These are phyloP conservation scores for Heliconius cydno DNA, from an alignment of 2,888 invertebrate species.

Conservation along the genomic window DNA sequence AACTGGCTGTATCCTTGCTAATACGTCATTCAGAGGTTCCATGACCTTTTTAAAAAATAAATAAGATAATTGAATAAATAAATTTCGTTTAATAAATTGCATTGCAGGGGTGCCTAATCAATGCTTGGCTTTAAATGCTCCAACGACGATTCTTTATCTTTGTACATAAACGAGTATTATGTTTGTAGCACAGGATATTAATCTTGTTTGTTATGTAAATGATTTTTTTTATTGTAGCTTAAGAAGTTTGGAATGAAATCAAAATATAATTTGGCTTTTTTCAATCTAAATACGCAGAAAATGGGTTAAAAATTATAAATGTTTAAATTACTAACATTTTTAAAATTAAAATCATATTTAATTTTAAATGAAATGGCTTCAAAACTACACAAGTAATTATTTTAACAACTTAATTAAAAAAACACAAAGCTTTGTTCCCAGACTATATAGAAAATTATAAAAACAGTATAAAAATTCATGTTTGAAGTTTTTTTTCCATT, in stretches of 20 bases:
- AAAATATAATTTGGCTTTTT: not conserved
- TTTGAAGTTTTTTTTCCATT: not conserved
- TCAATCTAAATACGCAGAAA: not conserved
- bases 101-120: not conserved
- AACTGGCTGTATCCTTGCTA: conserved; percentile 86
- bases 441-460: not conserved
- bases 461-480: not conserved
- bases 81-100: not conserved
- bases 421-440: not conserved
- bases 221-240: too few relatives aligned
- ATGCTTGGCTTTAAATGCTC: not conserved
- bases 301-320: not conserved
- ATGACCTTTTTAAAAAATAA: conserved; percentile 61
- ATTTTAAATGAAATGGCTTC: not conserved
- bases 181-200: too few relatives aligned
- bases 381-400: not conserved
- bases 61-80: not conserved
- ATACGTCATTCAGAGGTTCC: conserved; percentile 79
- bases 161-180: not conserved
- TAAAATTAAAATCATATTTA: not conserved
- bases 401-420: not conserved
- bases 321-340: not conserved
- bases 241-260: too few relatives aligned
- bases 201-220: too few relatives aligned
- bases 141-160: not conserved